Conservation (phyloP, 2,113 vertebrate genomes). For the Marcusenius ussheri region DNA sequence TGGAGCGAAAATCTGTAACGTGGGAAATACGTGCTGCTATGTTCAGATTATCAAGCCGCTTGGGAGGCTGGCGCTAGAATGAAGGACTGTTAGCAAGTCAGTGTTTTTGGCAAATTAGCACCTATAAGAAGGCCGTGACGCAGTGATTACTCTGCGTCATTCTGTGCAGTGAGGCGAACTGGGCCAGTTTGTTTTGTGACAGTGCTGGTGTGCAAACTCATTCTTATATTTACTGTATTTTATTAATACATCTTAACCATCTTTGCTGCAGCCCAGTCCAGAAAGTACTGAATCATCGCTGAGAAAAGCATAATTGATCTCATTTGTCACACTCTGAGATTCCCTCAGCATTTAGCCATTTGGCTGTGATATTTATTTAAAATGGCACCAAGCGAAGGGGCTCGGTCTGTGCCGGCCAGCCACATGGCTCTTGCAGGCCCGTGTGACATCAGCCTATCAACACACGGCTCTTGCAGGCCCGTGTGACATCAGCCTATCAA, state of each 20-base stretch:
- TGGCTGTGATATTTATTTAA: not conserved
- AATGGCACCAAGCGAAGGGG: not conserved
- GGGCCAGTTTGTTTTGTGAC: not conserved
- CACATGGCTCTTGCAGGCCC: slow-evolving; percentile 19
- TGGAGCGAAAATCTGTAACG: not conserved
- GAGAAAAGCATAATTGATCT: not conserved
- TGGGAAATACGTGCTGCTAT: not conserved
- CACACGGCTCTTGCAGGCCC: slow-evolving; percentile 19
- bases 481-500: slow-evolving; percentile 55
- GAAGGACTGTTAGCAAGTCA: not conserved
- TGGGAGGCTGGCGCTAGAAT: not conserved
- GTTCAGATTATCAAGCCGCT: not conserved
- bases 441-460: slow-evolving; percentile 55
- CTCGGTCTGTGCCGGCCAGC: not conserved
- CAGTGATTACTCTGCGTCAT: not conserved
- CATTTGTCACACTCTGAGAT: not conserved
- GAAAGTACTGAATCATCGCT: not conserved
- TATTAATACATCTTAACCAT: not conserved
- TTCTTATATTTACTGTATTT: not conserved
- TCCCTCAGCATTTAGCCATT: not conserved
- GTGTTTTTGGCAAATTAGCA: not conserved
- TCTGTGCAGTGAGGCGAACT: not conserved
- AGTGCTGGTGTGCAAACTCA: not conserved
- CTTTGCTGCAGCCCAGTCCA: not conserved
- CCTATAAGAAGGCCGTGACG: not conserved